Evolutionary conservation across 2,797 vertebrate genomes (phyloP).

Genomic region (Clarias laeviceps): DNA sequence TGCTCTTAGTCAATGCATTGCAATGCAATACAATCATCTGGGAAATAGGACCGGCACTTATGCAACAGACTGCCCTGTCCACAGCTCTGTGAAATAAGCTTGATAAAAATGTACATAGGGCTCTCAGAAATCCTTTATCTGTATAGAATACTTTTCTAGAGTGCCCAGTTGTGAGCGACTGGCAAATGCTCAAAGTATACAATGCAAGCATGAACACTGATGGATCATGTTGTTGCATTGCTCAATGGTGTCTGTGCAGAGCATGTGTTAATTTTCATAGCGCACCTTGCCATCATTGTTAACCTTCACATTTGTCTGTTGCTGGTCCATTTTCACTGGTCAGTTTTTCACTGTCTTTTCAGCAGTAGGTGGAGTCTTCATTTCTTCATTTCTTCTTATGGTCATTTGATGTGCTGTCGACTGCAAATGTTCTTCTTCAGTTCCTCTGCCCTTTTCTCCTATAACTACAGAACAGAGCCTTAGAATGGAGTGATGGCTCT

Average conservation of each 20-base stretch:
- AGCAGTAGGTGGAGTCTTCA: conserved; percentile 51
- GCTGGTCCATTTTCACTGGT: conserved; percentile 48
- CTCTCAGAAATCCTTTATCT: conserved; percentile 74
- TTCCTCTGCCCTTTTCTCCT: conserved; percentile 35
- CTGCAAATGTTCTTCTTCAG: conserved; percentile 51
- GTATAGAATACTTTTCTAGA: conserved; percentile 81
- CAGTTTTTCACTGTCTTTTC: conserved; percentile 50
- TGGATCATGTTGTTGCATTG: conserved; percentile 68
- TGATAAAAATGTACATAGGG: conserved; percentile 65
- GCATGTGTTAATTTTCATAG: conserved; percentile 61
- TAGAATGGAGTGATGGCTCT: conserved; percentile 40
- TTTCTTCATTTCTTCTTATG: conserved; percentile 41
- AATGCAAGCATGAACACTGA: conserved; percentile 57
- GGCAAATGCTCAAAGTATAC: conserved; percentile 56
- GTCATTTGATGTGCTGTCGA: conserved; percentile 53
- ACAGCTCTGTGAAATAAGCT: conserved; percentile 64
- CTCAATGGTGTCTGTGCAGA: conserved; percentile 60
- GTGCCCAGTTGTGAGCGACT: conserved; percentile 64
- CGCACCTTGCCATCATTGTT: conserved; percentile 52
- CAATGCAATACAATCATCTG: conserved; percentile 71
- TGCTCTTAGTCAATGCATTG: conserved; percentile 66
- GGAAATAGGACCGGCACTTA: conserved; percentile 72
- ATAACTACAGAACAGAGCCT: conserved; percentile 32
- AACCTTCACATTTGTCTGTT: conserved; percentile 58
- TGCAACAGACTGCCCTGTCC: conserved; percentile 76